These are phyloP conservation scores for Epiblema foenella DNA, from an alignment of 2,888 invertebrate species.

Conservation along the genomic window DNA sequence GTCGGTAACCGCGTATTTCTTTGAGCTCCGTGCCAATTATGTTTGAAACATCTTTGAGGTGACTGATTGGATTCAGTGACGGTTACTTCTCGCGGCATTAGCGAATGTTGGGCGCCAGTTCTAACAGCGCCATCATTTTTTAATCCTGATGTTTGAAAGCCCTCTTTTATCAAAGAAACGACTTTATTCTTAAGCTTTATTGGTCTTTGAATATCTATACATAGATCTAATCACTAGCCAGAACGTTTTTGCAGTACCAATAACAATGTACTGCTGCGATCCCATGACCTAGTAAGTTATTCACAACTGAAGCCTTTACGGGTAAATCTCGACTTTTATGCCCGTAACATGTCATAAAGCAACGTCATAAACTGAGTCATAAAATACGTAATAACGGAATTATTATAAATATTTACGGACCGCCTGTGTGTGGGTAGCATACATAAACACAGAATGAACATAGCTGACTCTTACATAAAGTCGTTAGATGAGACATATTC, in stretches of 20 bases:
- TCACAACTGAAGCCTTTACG: slow-evolving; percentile 71
- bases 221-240: slow-evolving; percentile 30
- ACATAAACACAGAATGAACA: slow-evolving; percentile 49
- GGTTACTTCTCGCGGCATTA: slow-evolving; percentile 57
- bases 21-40: slow-evolving; percentile 71
- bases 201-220: slow-evolving; percentile 14
- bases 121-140: slow-evolving; percentile 38
- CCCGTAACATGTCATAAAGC: slow-evolving; percentile 79
- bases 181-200: slow-evolving; percentile 38
- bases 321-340: slow-evolving; percentile 81
- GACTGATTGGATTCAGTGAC: slow-evolving; percentile 70
- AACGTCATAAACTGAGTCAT: slow-evolving; percentile 71
- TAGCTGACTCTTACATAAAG: slow-evolving; percentile 50
- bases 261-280: slow-evolving; percentile 32
- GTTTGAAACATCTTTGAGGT: slow-evolving; percentile 71
- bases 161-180: slow-evolving; percentile 29
- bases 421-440: slow-evolving; percentile 41
- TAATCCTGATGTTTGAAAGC: slow-evolving; percentile 41
- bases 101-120: slow-evolving; percentile 40
- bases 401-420: slow-evolving; percentile 76
- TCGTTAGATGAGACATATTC: slow-evolving; percentile 41
- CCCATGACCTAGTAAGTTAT: slow-evolving; percentile 72
- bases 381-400: slow-evolving; percentile 74
- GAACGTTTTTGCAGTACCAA: background rate
- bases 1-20: slow-evolving; percentile 53